Conservation (phyloP, 2,888 invertebrate genomes). For the Scelioninae gen. 2 region DNA sequence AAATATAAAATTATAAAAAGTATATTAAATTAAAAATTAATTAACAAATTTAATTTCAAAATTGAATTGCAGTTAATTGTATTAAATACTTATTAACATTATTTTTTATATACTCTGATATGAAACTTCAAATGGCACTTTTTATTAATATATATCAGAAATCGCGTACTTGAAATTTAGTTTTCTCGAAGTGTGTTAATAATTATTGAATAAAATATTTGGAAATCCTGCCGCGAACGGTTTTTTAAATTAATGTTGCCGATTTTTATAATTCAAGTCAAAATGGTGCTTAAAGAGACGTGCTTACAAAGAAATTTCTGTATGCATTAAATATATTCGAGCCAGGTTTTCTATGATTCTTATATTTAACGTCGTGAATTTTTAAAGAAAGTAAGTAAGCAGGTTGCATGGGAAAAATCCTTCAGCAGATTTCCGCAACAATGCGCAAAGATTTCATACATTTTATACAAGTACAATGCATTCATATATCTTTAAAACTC, state of each 20-base stretch:
- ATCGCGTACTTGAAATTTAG: too few relatives aligned
- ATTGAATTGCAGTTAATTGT: too few relatives aligned
- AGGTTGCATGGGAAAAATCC: conserved; percentile 32
- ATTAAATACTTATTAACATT: too few relatives aligned
- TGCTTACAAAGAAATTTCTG: conserved; percentile 31
- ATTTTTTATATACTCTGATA: too few relatives aligned
- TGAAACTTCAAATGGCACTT: too few relatives aligned
- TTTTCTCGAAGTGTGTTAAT: too few relatives aligned
- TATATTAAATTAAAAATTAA: too few relatives aligned
- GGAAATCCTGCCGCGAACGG: too few relatives aligned
- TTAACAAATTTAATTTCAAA: too few relatives aligned
- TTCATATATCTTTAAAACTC: conserved; percentile 31
- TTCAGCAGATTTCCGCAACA: conserved; percentile 43
- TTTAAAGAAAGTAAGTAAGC: conserved; percentile 49
- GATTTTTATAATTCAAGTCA: conserved; percentile 36
- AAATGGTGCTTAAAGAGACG: conserved; percentile 43
- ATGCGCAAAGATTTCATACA: conserved; percentile 52
- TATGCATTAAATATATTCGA: conserved; percentile 45
- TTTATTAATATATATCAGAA: too few relatives aligned
- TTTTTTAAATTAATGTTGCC: conserved; percentile 17
- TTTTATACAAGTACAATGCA: conserved; percentile 48
- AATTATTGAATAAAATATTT: too few relatives aligned
- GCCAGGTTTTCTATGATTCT: conserved; percentile 47
- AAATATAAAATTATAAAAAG: too few relatives aligned
- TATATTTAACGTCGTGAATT: conserved; percentile 46